Percentiles rank a stretch among this genome's conserved stretches.
Conservation (phyloP, 2,113 vertebrate species). For the Xiphorhynchus elegans region DNA sequence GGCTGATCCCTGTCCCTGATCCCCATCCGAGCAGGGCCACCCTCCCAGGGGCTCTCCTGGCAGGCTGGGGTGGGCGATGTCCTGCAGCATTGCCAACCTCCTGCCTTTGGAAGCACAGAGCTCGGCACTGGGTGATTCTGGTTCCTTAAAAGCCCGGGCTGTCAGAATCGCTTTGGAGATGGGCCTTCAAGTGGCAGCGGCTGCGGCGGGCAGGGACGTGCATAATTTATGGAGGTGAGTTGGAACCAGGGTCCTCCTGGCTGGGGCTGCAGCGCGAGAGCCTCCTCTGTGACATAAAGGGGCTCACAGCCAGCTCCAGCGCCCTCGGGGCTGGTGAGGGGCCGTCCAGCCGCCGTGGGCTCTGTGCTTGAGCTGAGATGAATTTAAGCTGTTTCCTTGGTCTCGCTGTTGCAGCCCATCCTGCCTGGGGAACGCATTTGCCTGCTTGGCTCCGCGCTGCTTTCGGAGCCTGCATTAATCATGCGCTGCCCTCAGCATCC, state of each 20-base stretch:
- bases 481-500: neutral
- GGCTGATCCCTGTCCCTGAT: neutral
- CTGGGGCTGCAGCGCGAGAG: neutral
- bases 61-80: neutral
- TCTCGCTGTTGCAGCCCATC: neutral
- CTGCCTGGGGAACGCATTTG: constrained; percentile 39
- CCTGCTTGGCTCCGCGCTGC: neutral
- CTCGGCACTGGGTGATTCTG: constrained; percentile 27
- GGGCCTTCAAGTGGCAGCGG: constrained; percentile 45
- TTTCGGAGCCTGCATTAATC: constrained; percentile 58
- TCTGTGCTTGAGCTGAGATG: neutral
- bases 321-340: neutral
- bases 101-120: neutral
- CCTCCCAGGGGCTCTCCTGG: neutral
- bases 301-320: fast-evolving
- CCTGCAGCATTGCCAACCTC: neutral
- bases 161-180: constrained; percentile 67
- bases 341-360: neutral
- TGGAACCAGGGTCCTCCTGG: constrained; percentile 1
- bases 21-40: fast-evolving
- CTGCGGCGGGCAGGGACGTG: neutral
- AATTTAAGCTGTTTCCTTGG: neutral
- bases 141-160: constrained; percentile 66
- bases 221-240: constrained; percentile 65
- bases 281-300: neutral